Conservation (phyloP, 35 echinoderm and acorn worm genomes). For the Heliocidaris tuberculata region DNA sequence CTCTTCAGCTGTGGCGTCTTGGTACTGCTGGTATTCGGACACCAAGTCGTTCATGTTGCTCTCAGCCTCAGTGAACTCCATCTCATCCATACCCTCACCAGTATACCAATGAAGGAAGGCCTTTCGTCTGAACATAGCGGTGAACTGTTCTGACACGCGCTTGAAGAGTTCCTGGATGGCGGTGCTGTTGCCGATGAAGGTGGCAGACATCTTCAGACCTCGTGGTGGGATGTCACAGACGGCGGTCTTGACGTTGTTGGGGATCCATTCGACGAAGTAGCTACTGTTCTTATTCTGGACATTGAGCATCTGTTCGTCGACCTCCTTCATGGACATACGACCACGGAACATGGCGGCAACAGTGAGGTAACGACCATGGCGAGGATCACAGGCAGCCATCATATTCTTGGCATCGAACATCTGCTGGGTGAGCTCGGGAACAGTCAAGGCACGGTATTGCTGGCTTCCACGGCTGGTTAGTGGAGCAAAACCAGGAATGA, state of each 20-base stretch:
- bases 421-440: constrained; percentile 83
- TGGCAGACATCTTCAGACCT: constrained; percentile 79
- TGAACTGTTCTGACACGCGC: constrained; percentile 78
- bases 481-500: constrained; percentile 95
- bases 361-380: constrained; percentile 84
- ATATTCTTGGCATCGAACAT: constrained; percentile 99
- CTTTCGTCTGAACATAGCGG: constrained; percentile 84
- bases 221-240: constrained; percentile 87
- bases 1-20: constrained; percentile 80
- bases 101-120: constrained; percentile 89
- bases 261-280: constrained; percentile 94
- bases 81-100: constrained; percentile 81
- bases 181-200: constrained; percentile 86
- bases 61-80: constrained; percentile 89
- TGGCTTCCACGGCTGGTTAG: constrained; percentile 95
- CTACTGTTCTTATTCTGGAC: constrained; percentile 91
- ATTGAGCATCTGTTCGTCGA: constrained; percentile 91
- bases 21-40: constrained; percentile 88
- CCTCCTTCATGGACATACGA: constrained; percentile 99
- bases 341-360: constrained; percentile 82
- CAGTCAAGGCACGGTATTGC: constrained; percentile 82
- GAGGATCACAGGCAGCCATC: constrained; percentile 98
- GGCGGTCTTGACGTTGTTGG: constrained; percentile 87
- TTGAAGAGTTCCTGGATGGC: constrained; percentile 87
- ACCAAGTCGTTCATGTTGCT: constrained; percentile 90